These are phyloP conservation scores for Vireo griseus DNA, from an alignment of 2,797 vertebrate species.

Conservation along the genomic window DNA sequence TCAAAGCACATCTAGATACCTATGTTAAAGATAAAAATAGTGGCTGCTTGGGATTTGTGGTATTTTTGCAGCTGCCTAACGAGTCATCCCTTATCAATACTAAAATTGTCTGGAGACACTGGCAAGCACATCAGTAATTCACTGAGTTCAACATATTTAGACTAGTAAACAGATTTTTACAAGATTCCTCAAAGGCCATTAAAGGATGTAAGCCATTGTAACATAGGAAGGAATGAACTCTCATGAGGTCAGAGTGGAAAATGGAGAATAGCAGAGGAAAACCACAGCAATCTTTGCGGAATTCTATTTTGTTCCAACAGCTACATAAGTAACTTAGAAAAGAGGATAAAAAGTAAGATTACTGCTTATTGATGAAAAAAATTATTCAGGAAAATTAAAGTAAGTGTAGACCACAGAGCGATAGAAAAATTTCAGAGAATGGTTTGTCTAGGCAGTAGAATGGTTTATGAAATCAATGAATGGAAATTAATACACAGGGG, in stretches of 20 bases:
- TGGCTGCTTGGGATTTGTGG: neutral
- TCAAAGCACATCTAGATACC: neutral
- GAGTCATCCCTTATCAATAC: neutral
- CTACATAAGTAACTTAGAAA: neutral
- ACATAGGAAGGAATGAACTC: neutral
- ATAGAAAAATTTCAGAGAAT: neutral
- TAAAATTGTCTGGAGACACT: neutral
- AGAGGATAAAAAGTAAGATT: neutral
- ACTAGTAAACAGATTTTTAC: neutral
- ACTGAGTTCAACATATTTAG: neutral
- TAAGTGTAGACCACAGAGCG: neutral
- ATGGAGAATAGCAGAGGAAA: neutral
- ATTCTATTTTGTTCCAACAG: neutral
- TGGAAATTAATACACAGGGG: neutral
- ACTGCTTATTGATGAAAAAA: neutral
- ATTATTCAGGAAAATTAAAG: neutral
- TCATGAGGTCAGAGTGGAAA: neutral
- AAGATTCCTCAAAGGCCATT: neutral
- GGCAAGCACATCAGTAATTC: neutral
- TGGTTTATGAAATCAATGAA: neutral
- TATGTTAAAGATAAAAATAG: neutral
- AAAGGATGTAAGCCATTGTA: neutral
- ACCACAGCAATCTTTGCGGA: neutral
- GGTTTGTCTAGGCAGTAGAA: neutral
- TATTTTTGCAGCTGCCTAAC: neutral